Evolutionary conservation across 2,888 invertebrate genomes (phyloP).

Genomic region (Eupithecia exiguata): DNA sequence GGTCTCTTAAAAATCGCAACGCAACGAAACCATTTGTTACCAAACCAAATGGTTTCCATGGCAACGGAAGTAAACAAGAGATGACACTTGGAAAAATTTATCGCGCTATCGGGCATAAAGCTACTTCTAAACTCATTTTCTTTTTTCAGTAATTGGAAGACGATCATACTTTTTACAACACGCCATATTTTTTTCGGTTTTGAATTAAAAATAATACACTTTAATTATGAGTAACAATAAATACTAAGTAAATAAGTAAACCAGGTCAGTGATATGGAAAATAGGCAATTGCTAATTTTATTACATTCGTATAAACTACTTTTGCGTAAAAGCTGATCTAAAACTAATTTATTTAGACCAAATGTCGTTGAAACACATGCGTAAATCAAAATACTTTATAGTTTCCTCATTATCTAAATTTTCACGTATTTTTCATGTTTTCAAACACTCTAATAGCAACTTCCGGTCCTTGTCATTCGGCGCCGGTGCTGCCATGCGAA

Average conservation of each 20-base stretch:
- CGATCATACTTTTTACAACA: no score
- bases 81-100: no score
- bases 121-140: no score
- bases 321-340: background rate
- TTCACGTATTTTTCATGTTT: constrained; percentile 69
- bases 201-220: no score
- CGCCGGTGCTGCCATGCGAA: constrained; percentile 75
- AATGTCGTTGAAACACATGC: constrained; percentile 36
- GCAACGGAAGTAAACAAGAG: no score
- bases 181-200: no score
- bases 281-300: background rate
- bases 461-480: constrained; percentile 74
- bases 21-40: no score
- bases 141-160: no score
- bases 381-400: constrained; percentile 72
- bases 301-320: background rate
- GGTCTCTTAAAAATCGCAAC: no score
- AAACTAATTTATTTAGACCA: constrained; percentile 40
- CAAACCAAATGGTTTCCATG: no score
- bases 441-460: constrained; percentile 74
- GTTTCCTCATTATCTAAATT: constrained; percentile 68
- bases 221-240: background rate
- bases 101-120: no score
- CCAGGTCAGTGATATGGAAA: background rate
- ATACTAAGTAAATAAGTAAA: background rate